These are phyloP conservation scores for Gulo gulo DNA, from an alignment of 2,113 vertebrate species.

Conservation along the genomic window DNA sequence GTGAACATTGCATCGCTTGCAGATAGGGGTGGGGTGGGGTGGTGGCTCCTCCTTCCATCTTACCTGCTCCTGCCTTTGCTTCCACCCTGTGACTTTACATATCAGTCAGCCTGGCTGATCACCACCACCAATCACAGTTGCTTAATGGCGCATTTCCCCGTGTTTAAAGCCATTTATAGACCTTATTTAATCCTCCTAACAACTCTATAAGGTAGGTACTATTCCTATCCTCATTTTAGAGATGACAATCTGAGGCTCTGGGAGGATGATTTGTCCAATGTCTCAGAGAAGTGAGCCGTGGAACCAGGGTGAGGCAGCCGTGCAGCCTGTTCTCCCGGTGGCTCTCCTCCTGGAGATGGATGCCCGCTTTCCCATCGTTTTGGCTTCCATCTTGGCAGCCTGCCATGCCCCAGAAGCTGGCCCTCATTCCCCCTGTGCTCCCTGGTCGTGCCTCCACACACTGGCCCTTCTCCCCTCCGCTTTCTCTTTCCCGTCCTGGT, in stretches of 20 bases:
- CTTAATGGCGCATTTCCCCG: background rate
- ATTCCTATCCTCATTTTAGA: background rate
- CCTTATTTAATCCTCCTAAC: background rate
- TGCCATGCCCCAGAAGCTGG: accelerated
- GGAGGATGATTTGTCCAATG: background rate
- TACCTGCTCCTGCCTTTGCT: background rate
- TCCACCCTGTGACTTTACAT: background rate
- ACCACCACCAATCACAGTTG: background rate
- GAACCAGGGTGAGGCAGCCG: accelerated
- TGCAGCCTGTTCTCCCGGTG: accelerated
- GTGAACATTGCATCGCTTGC: background rate
- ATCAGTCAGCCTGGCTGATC: background rate
- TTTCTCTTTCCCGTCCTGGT: background rate
- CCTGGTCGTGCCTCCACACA: background rate
- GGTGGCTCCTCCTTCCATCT: background rate
- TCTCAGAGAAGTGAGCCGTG: background rate
- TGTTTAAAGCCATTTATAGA: background rate
- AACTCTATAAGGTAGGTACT: background rate
- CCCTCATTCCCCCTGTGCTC: background rate
- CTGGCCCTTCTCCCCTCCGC: accelerated
- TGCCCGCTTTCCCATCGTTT: background rate
- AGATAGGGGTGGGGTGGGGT: background rate
- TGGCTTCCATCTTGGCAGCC: background rate
- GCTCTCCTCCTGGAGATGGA: background rate
- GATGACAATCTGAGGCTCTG: background rate